These are phyloP conservation scores for Sapayoa aenigma DNA, from an alignment of 2,113 vertebrate species.

Conservation along the genomic window DNA sequence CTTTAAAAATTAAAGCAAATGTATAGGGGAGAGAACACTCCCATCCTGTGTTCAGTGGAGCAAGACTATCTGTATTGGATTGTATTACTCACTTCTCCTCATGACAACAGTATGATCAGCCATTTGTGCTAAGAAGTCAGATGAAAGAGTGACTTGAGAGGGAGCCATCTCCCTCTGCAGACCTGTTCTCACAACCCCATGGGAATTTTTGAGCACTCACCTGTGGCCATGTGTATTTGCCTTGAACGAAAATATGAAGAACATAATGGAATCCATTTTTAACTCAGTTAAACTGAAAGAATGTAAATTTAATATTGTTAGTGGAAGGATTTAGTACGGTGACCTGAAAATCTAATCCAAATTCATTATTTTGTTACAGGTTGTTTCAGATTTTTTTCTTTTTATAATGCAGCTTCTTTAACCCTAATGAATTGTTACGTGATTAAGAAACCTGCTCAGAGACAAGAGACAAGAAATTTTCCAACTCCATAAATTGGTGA, in stretches of 20 bases:
- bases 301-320: background rate
- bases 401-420: background rate
- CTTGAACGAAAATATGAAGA: background rate
- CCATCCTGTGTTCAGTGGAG: background rate
- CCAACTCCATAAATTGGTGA: background rate
- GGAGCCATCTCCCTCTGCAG: background rate
- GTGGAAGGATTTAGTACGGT: background rate
- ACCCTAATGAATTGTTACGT: background rate
- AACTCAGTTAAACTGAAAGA: background rate
- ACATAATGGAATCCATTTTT: background rate
- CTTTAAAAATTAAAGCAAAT: background rate
- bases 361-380: background rate
- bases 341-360: background rate
- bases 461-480: background rate
- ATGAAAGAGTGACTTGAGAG: background rate
- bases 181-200: background rate
- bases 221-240: background rate
- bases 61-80: background rate
- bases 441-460: background rate
- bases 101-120: background rate
- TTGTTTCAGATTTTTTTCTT: background rate
- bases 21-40: background rate
- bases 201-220: background rate
- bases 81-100: background rate
- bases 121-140: background rate